Percentiles rank a stretch among this genome's conserved stretches.
Conservation (phyloP, 2,888 invertebrate genomes). For the Sericinus montela region DNA sequence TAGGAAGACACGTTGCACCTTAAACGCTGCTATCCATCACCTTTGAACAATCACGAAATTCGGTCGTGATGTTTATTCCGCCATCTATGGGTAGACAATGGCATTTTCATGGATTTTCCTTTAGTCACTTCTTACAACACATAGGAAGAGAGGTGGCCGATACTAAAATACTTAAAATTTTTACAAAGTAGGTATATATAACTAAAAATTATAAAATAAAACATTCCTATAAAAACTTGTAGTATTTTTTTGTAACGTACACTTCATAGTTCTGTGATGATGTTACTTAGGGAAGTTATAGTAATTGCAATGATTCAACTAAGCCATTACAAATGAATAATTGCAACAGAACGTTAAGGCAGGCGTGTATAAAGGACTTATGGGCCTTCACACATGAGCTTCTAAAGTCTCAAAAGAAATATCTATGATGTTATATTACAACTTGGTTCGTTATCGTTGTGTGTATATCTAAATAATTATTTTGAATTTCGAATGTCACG, state of each 20-base stretch:
- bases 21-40: no score
- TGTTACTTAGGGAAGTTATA: slow-evolving; percentile 4
- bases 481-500: slow-evolving; percentile 17
- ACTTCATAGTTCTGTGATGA: slow-evolving; percentile 8
- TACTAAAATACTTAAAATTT: no score
- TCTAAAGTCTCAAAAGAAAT: slow-evolving; percentile 20
- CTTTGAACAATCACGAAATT: no score
- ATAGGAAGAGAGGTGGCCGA: no score
- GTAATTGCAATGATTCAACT: slow-evolving; percentile 49
- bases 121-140: no score
- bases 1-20: no score
- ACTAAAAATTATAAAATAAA: background rate
- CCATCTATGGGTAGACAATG: no score
- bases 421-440: slow-evolving; percentile 2
- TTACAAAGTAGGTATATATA: no score
- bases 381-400: slow-evolving; percentile 40
- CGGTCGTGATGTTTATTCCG: no score
- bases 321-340: slow-evolving; percentile 68
- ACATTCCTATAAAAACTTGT: background rate
- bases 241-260: no score
- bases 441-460: slow-evolving; percentile 15
- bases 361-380: slow-evolving; percentile 34
- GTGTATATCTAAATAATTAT: slow-evolving; percentile 4
- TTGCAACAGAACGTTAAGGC: slow-evolving; percentile 61
- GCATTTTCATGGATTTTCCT: no score